Percentiles rank a stretch among this genome's conserved stretches.
Evolutionary conservation across 2,888 invertebrate genomes (phyloP).

Genomic region (Galerucella nymphaeae): DNA sequence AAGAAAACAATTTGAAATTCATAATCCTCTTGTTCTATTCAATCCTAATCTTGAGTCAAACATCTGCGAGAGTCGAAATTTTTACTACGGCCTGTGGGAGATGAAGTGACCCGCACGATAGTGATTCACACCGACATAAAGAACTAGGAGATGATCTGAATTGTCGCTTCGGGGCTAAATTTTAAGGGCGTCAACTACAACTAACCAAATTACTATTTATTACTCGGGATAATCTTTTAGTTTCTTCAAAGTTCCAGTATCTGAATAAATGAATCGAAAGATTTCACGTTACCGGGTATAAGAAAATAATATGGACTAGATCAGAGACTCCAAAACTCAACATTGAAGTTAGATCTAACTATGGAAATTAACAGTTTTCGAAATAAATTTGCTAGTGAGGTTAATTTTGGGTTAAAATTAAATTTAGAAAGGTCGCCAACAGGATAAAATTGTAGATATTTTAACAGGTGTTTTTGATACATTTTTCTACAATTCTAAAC

Average conservation of each 20-base stretch:
- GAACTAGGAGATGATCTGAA: conserved; percentile 24
- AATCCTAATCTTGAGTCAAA: conserved; percentile 6
- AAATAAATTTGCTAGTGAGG: too few species aligned
- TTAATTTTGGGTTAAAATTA: too few species aligned
- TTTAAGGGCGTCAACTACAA: conserved; percentile 28
- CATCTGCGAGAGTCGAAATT: neutral
- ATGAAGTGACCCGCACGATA: conserved; percentile 19
- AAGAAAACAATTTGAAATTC: too few species aligned
- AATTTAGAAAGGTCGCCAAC: too few species aligned
- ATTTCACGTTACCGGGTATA: neutral
- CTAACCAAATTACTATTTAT: conserved; percentile 31
- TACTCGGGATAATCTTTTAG: conserved; percentile 20
- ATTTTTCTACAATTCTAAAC: too few species aligned
- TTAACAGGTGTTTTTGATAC: too few species aligned
- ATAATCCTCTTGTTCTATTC: neutral
- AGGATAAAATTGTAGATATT: too few species aligned
- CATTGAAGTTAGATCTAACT: too few species aligned
- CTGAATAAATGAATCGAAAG: conserved; percentile 9
- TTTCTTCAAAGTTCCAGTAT: neutral
- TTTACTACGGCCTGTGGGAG: conserved; percentile 11
- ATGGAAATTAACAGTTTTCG: too few species aligned
- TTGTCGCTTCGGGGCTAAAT: conserved; percentile 20
- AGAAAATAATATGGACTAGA: too few species aligned
- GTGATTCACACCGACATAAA: conserved; percentile 6
- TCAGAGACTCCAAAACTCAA: too few species aligned